Evolutionary conservation across 2,888 invertebrate species (phyloP).

Genomic region (Apotomis capreana): DNA sequence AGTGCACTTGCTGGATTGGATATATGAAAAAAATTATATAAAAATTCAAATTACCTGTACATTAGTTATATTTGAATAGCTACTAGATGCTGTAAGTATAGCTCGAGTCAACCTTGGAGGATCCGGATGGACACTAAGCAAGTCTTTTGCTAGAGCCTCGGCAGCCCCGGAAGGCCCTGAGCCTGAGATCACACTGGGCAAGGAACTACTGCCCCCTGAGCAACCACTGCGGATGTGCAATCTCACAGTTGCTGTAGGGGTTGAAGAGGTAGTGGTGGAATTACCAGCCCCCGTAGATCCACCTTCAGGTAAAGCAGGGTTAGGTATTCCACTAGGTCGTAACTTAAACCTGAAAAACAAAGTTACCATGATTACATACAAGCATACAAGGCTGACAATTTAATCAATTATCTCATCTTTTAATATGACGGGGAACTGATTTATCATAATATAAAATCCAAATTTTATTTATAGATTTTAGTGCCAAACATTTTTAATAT

Average conservation of each 20-base stretch:
- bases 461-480: no score
- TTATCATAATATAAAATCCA: no score
- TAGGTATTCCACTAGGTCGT: constrained; percentile 75
- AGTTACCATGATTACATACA: not conserved
- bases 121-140: constrained; percentile 76
- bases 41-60: constrained; percentile 63
- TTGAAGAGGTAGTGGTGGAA: constrained; percentile 58
- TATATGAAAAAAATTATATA: not conserved
- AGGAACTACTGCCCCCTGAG: constrained; percentile 67
- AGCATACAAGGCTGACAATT: no score
- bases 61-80: constrained; percentile 73
- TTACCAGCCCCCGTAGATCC: constrained; percentile 73
- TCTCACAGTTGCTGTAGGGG: constrained; percentile 62
- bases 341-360: constrained; percentile 77
- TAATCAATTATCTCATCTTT: no score
- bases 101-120: constrained; percentile 81
- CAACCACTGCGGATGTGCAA: constrained; percentile 69
- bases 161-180: constrained; percentile 70
- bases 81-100: constrained; percentile 81
- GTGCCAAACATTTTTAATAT: not conserved
- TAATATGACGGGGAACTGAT: no score
- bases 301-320: constrained; percentile 77
- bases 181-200: constrained; percentile 67
- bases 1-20: no score
- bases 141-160: constrained; percentile 71